Evolutionary conservation across 2,888 invertebrate genomes (phyloP), one percentile per base, ranked within the genome.

Genomic region (Candidula unifasciata): DNA sequence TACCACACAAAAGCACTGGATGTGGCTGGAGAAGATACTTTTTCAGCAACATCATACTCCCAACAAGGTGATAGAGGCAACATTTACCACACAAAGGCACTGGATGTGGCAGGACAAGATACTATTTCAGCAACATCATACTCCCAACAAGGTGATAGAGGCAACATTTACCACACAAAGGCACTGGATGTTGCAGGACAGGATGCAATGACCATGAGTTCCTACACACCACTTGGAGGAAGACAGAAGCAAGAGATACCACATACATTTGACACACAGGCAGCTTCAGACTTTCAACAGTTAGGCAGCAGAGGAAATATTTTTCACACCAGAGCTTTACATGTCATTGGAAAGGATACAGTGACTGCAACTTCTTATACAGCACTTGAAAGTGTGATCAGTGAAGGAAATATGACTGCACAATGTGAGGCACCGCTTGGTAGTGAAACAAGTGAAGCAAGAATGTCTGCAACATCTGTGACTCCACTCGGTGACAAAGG

Each of bases 121-220:
- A 66, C 37, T 2, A 54, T 83, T 64, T 27, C 18, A 30, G 27
- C 69, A 27, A 21, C 69, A 78, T 64, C 69, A 37, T 77, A 37
- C 52, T 64, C 83, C 37, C 64, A 37, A 8, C 73, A n/a, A 27
- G 86, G 86, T 6, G 86, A 84, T 35, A 73, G 54, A 73, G 86
- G 86, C 2, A 83, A 83, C 37, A 68, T 80, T 37, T 54, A 71
- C 52, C 69, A 83, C 57, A 78, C 81, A 68, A 66, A 83, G 30
- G 80, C 83, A 27, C 73, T 86, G 24, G 83, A 86, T 78, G 81
- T 86, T 8, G 52, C 73, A 37, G 80, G 74, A n/a, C 77, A 83
- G 60, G 86, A 86, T 73, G 64, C 30, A 0, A 52, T 83, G 35
- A 64, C 54, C 35, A n/a, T 69, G n/a, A 33, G 68, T 30, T 57